Percentiles rank a stretch among this genome's conserved stretches.
These are phyloP conservation scores for Smittia aterrima DNA, from an alignment of 2,888 invertebrate genomes.

Conservation along the genomic window DNA sequence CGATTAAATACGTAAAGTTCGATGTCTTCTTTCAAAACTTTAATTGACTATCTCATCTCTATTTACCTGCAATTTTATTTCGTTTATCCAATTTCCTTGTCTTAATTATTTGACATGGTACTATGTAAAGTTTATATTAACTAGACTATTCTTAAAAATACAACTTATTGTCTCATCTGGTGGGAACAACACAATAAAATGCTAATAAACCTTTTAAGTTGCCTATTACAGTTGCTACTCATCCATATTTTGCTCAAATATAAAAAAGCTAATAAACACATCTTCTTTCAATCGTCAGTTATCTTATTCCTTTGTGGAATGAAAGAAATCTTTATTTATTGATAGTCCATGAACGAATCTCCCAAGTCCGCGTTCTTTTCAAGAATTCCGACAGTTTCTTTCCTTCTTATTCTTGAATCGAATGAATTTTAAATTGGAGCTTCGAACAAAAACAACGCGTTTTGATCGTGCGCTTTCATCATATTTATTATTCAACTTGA, in stretches of 20 bases:
- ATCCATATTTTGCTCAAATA: constrained; percentile 30
- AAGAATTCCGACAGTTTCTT: constrained; percentile 17
- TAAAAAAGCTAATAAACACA: constrained; percentile 38
- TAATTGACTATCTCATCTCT: not conserved
- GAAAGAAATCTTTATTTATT: constrained; percentile 27
- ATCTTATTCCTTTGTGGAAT: not conserved
- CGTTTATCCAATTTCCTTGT: constrained; percentile 17
- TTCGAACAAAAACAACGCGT: not conserved
- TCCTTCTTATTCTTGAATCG: not conserved
- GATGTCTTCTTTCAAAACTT: not conserved
- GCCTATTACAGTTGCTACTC: constrained; percentile 32
- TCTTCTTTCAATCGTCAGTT: constrained; percentile 17
- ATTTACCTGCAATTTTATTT: not conserved
- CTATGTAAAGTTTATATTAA: no score
- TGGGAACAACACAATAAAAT: constrained; percentile 21
- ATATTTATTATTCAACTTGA: not conserved
- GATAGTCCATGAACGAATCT: not conserved
- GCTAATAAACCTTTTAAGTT: constrained; percentile 14
- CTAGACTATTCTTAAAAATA: no score
- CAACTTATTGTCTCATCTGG: not conserved
- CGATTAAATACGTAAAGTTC: not conserved
- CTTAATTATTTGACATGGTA: no score
- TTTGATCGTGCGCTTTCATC: constrained; percentile 37
- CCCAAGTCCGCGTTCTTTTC: not conserved
- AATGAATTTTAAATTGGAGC: constrained; percentile 7